Evolutionary conservation across 2,113 vertebrate genomes (phyloP).

Genomic region (Chascanopsetta lugubris): DNA sequence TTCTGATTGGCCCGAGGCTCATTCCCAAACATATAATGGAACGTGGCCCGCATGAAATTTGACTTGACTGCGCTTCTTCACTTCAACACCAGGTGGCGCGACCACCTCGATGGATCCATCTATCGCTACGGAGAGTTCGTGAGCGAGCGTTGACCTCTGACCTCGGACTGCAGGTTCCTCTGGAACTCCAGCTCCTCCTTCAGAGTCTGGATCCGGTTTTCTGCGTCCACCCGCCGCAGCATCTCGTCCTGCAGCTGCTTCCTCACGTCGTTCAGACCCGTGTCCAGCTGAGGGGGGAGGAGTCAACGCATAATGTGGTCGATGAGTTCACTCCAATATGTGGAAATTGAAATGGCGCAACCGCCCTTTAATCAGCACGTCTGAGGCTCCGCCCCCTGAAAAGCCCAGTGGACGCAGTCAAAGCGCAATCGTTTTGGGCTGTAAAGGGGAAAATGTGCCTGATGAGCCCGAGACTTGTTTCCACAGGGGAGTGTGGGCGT

Average conservation of each 20-base stretch:
- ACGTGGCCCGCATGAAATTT: too few relatives aligned
- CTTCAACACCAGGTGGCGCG: too few relatives aligned
- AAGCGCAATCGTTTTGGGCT: too few relatives aligned
- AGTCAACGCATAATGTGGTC: too few relatives aligned
- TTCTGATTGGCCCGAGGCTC: too few relatives aligned
- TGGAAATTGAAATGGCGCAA: too few relatives aligned
- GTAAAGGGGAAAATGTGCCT: conserved; percentile 15
- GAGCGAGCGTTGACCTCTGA: conserved; percentile 51
- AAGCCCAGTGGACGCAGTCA: too few relatives aligned
- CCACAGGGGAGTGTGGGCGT: conserved; percentile 1
- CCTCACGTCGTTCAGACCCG: conserved; percentile 82
- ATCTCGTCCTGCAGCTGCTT: conserved; percentile 95
- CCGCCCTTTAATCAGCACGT: conserved; percentile 17
- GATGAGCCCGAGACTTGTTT: conserved; percentile 52
- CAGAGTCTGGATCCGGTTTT: conserved; percentile 92
- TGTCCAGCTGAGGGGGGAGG: conserved; percentile 80
- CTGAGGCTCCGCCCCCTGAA: neutral
- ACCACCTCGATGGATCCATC: too few relatives aligned
- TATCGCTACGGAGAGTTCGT: too few relatives aligned
- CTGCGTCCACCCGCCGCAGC: conserved; percentile 89
- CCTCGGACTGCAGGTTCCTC: conserved; percentile 90
- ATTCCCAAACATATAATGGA: too few relatives aligned
- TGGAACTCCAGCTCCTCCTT: conserved; percentile 94
- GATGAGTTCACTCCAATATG: too few relatives aligned
- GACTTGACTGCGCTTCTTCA: too few relatives aligned